Evolutionary conservation across 2,888 invertebrate genomes (phyloP), one percentile per base, ranked within the genome.

Genomic region (Camponotus fellah): DNA sequence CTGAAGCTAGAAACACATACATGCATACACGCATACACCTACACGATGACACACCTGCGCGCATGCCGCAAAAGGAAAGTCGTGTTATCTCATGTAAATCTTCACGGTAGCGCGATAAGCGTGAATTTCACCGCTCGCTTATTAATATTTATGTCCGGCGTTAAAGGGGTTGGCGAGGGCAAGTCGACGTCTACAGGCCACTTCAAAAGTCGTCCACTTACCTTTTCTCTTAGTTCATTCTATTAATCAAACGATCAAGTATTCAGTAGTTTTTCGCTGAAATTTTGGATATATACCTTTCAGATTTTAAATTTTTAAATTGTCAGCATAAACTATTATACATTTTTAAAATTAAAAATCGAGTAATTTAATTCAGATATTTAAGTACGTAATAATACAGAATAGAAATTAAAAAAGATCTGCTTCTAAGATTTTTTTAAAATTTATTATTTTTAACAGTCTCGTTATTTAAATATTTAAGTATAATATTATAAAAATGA

Each of bases 61-160:
- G 75, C 82, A 81, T 81, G 66, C 79, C 76, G 91, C 88, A 89
- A 91, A 91, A 90, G 91, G 91, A 92, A 91, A 92, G 91, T 90
- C 92, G 90, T 90, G 88, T 91, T 92, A 93, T 93, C 93, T 91
- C 90, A 88, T 89, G 89, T 89, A 92, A 92, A 93, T 93, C 93
- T 93, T 93, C 93, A 93, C 93, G 92, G 92, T 91, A 91, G 89
- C 91, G 87, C 91, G 93, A 93, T 93, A 93, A 93, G 93, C 92
- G 93, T 92, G 92, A 93, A 93, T 93, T 92, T 92, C 91, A 89
- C 91, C 92, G 87, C 90, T 88, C 88, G 91, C 93, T 93, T 93
- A 93, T 93, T 93, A 93, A 93, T 93, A 93, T 93, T 92, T 92
- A 93, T 93, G 92, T 87, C 87, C 89, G 85, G 87, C 86, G 91